Evolutionary conservation across 1,140 invertebrate genomes (phyloP), one percentile per base, ranked within the genome.

Genomic region (Drosophila tropicalis): DNA sequence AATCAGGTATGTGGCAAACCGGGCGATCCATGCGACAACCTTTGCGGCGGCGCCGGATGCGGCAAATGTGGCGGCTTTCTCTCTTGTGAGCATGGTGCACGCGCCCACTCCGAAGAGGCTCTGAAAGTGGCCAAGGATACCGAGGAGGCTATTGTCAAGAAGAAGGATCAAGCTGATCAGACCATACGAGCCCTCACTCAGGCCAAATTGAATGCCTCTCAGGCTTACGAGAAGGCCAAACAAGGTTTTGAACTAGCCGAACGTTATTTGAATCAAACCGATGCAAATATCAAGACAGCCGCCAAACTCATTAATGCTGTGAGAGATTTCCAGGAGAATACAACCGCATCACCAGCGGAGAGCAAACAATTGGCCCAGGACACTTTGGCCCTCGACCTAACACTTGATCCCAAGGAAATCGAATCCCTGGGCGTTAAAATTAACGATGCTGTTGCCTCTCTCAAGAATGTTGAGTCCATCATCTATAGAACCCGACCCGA

Each of bases 1-100:
- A 93, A 96, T 51, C 93, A 96, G 92, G 96, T 99, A 91, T 99
- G 98, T 93, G 98, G 97, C 73, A 95, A 95, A 81, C 94, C 94
- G 34, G 97, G 97, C 25, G 95, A 97, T 82, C 96, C 96, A 41
- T 99, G 98, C 92, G 97, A 99, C 90, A 91, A 92, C 60, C 94
- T 98, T 34, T 99, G 98, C 93, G 98, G 98, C 36, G 98, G 98
- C 17, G 98, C 97, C 47, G 97, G 97, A 0, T 99, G 98, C 93
- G 96, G 95, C 32, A 95, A 94, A 87, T 99, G 98, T 93, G 98
- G 98, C 60, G 97, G 96, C 12, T 89, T 77, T 19, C 93, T 98
- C 29, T 96, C 97, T 15, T 99, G 98, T 92, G 96, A 97, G 74
- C 93, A 95, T 78, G 98, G 98, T 2, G 97, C 98, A 22, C 94